Evolutionary conservation across 1,140 invertebrate genomes (phyloP).

Genomic region (Campoletis sonorensis): DNA sequence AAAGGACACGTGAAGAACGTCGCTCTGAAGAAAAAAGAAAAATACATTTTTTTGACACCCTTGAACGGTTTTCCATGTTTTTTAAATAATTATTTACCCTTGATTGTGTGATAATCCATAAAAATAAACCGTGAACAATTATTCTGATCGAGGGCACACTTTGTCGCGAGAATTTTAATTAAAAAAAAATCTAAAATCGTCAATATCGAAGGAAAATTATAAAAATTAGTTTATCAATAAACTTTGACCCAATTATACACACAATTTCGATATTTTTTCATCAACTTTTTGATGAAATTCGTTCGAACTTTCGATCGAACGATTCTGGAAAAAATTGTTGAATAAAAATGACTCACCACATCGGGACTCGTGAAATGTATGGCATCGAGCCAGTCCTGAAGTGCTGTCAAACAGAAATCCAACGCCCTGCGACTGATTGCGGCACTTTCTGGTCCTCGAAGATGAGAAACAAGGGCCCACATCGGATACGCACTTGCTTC

Average conservation of each 20-base stretch:
- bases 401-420: slow-evolving; percentile 83
- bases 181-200: too few species aligned
- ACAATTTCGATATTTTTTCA: too few species aligned
- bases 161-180: too few species aligned
- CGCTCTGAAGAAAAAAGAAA: slow-evolving; percentile 78
- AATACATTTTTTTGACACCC: slow-evolving; percentile 23
- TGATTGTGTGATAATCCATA: too few species aligned
- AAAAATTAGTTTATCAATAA: too few species aligned
- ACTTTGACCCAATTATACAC: too few species aligned
- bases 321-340: not conserved
- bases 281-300: not conserved
- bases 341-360: slow-evolving; percentile 77
- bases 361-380: slow-evolving; percentile 85
- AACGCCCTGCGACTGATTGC: slow-evolving; percentile 86
- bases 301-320: not conserved
- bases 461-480: slow-evolving; percentile 95
- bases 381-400: slow-evolving; percentile 92
- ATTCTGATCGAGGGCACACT: too few species aligned
- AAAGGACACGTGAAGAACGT: slow-evolving; percentile 93
- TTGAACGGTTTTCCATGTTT: not conserved
- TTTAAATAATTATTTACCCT: not conserved
- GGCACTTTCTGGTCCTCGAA: slow-evolving; percentile 84
- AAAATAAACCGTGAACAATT: too few species aligned
- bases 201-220: too few species aligned
- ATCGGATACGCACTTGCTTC: slow-evolving; percentile 97